Conservation (phyloP, 2,797 vertebrate species). For the Enteromius afrohamiltoni region DNA sequence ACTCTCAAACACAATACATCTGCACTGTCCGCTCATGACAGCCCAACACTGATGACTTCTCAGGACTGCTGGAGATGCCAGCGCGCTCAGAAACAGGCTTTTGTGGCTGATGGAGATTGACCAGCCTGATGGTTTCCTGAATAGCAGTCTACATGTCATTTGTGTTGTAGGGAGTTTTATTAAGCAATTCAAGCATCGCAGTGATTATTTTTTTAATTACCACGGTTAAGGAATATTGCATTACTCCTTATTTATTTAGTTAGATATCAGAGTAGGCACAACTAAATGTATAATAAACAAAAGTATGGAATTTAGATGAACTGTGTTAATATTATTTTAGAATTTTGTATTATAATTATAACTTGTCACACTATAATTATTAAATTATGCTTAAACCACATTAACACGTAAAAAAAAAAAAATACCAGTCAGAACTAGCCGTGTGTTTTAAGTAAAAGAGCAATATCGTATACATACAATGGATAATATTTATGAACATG, state of each 20-base stretch:
- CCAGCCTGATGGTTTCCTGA: background rate
- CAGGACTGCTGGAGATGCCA: constrained; percentile 55
- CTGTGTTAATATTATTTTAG: background rate
- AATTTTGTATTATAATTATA: background rate
- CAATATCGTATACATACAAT: too few relatives aligned
- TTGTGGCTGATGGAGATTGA: constrained; percentile 23
- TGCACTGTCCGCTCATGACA: constrained; percentile 56
- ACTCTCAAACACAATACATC: constrained; percentile 66
- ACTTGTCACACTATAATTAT: background rate
- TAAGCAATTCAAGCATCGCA: background rate
- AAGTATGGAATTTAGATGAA: background rate
- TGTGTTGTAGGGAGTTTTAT: background rate
- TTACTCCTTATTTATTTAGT: background rate
- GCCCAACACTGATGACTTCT: constrained; percentile 60
- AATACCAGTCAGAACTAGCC: background rate
- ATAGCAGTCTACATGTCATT: background rate
- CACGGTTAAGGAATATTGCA: background rate
- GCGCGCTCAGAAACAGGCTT: constrained; percentile 48
- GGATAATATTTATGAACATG: too few relatives aligned
- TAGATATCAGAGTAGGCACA: background rate
- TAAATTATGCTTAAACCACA: background rate
- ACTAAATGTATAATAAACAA: background rate
- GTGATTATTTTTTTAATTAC: background rate
- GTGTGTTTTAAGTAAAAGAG: background rate
- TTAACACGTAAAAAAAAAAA: background rate